Evolutionary conservation across 2,113 vertebrate species (phyloP).

Genomic region (Xenus cinereus): DNA sequence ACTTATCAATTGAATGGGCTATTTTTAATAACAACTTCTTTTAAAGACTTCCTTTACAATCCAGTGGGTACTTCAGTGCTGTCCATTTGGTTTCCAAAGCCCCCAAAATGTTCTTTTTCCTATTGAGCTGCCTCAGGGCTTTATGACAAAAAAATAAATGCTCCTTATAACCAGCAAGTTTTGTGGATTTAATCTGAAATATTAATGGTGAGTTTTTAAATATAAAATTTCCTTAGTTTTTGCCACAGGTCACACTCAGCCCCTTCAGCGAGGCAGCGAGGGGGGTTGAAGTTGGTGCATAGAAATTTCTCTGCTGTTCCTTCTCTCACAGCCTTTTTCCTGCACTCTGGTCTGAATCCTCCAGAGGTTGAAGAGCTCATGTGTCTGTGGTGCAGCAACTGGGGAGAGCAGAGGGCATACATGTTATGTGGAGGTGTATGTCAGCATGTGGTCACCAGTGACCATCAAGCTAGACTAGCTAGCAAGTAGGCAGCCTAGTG

Average conservation of each 20-base stretch:
- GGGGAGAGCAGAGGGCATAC: background rate
- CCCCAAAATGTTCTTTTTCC: background rate
- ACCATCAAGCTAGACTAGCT: background rate
- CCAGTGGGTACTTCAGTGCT: background rate
- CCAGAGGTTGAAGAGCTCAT: background rate
- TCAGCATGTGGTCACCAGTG: background rate
- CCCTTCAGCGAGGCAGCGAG: accelerated
- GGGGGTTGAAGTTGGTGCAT: accelerated
- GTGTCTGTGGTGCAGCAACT: background rate
- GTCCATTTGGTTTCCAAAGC: background rate
- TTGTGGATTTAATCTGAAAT: background rate
- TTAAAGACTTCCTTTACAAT: background rate
- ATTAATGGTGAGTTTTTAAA: background rate
- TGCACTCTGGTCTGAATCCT: accelerated
- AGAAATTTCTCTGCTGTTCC: background rate
- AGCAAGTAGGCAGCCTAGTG: background rate
- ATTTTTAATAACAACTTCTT: background rate
- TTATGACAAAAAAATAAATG: background rate
- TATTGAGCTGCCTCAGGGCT: background rate
- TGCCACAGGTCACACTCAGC: background rate
- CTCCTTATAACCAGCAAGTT: background rate
- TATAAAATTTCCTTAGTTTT: background rate
- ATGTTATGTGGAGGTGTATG: background rate
- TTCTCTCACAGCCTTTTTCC: background rate
- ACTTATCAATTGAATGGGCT: background rate